Base-by-base conservation (phyloP, 2,113 vertebrate species). In the Porphyrio hochstetteri region DNA sequence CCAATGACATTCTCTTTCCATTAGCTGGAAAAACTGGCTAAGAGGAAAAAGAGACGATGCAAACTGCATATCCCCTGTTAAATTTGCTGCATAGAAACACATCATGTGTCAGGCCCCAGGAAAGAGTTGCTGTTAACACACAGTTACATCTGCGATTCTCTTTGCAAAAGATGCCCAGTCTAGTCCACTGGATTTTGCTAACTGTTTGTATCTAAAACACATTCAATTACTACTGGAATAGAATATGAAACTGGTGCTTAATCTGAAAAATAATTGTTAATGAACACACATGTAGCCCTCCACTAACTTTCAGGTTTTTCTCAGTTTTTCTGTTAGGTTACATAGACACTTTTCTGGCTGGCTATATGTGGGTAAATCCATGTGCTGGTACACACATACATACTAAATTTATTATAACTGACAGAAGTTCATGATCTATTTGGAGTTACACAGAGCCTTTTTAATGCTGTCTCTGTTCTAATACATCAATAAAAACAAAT, bases 11-110 rank as follows among this genome's bases (percentile, higher is more conserved):
- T 94, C 71, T 91, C 68, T 82, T 95, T 94, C 92, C 75, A 70
- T 95, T 96, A 74, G 78, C 40, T 94, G 82, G 92, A 95, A 96
- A 94, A 96, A 79, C 33, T 81, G 79, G 42, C 71, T 88, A 71
- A 70, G 56, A 71, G 69, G 40, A 35, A 83, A 93, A 67, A 80
- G 46, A 67, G 27, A 40, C 0, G 3, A 94, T 63, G 27, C 46
- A 81, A 86, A 29, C 64, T 92, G 44, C 55, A 74, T 33, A 91
- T 59, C 20, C 48, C 79, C 74, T 68, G 33, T 56, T 71, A 91
- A 81, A 91, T 90, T 64, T 88, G 80, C 60, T 89, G 72, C 77
- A 82, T 27, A 91, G 91, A 88, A 81, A 80, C 71, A 67, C 35
- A 50, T 18, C 48, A 4, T 76, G n/a, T 75, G 33, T 81, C 69